Base-by-base conservation (phyloP, 2,797 vertebrate genomes). In the Lepilemur septentrionalis region DNA sequence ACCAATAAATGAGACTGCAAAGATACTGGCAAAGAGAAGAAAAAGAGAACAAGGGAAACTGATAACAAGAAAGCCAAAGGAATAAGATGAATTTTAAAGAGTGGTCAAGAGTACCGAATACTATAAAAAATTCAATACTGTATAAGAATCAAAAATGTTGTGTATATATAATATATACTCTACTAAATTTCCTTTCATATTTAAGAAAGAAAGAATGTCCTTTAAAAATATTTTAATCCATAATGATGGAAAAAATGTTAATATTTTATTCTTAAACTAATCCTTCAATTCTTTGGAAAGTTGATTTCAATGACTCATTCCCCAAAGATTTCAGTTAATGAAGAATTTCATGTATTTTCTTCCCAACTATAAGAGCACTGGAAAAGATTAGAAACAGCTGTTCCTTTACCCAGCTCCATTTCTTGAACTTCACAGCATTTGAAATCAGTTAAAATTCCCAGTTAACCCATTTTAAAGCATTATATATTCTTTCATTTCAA, bases 201-300 rank as follows among this genome's bases (percentile, higher is more conserved):
- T 61, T 88, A 57, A 76, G 69, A 61, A 50, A 7, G 28, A 41
- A 88, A 35, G 46, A 83, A 30, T 85, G 0, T 65, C 79, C 35
- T 76, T 93, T 48, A 57, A 69, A 92, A 93, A 80, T 88, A 93
- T 32, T 73, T 63, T 81, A 75, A 79, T 83, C 41, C 6, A 57
- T 82, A 91, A 43, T 38, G 43, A 63, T n/a, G 57, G 23, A 85
- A 78, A 63, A 70, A 30, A 61, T 2, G 2, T 69, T n/a, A 50
- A 35, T 89, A 35, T 80, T 85, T 95, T 89, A 85, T 95, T 85
- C 17, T 63, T 86, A 70, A 92, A 88, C 87, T 59, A 85, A 75
- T 61, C 30, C 59, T 86, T 86, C 13, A 78, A 41, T 72, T 55
- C 52, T 96, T 93, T 83, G 84, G 46, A n/a, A 57, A 92, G 48